A percentile compares a stretch with the other conserved stretches of the same genome.
These are phyloP conservation scores for Parotocinclus haroldoi DNA, from an alignment of 2,797 vertebrate genomes.

Conservation along the genomic window DNA sequence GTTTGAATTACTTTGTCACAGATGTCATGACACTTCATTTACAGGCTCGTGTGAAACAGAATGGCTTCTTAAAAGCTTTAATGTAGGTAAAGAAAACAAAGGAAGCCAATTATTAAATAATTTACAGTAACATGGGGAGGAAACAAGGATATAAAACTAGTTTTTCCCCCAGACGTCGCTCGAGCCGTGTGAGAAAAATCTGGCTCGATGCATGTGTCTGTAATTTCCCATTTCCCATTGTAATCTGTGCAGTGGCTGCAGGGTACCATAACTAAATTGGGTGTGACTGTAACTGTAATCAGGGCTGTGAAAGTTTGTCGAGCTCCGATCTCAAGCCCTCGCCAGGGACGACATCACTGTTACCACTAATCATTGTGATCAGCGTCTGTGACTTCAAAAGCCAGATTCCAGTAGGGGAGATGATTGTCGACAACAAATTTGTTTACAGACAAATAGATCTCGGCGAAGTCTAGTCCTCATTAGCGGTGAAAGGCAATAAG, in stretches of 20 bases:
- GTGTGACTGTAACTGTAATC: neutral
- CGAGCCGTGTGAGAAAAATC: no score
- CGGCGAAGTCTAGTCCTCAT: conserved; percentile 37
- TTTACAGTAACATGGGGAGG: no score
- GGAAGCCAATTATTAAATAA: no score
- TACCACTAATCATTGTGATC: conserved; percentile 30
- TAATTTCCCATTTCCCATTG: no score
- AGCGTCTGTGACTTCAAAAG: conserved; percentile 27
- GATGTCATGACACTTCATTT: conserved; percentile 3
- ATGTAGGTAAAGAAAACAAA: no score
- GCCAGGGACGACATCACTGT: conserved; percentile 19
- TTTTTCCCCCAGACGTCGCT: no score
- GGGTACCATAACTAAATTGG: no score
- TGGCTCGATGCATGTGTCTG: no score
- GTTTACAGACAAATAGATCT: conserved; percentile 39
- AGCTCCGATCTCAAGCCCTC: neutral
- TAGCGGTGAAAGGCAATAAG: conserved; percentile 41
- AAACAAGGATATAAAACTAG: no score
- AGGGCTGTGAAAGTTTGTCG: neutral
- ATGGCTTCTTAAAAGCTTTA: no score
- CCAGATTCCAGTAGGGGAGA: conserved; percentile 33
- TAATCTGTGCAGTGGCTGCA: no score
- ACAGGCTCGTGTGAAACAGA: no score
- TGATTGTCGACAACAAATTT: conserved; percentile 41
- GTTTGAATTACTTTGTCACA: neutral